These are phyloP conservation scores for Cyrtonyx montezumae DNA, from an alignment of 2,113 vertebrate genomes.

Conservation along the genomic window DNA sequence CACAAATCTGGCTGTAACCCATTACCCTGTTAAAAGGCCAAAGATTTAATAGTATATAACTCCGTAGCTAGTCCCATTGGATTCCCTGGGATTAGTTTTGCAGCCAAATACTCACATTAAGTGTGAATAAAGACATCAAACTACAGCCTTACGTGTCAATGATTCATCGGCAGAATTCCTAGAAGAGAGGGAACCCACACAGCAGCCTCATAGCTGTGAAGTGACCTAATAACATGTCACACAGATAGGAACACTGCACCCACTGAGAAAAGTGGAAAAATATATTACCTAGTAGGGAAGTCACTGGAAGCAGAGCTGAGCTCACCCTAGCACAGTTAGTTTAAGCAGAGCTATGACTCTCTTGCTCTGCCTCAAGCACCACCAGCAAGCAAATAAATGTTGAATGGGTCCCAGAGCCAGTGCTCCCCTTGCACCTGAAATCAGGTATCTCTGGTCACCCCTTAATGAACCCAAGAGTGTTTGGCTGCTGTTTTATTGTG, in stretches of 20 bases:
- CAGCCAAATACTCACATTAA: constrained; percentile 38
- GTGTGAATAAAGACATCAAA: constrained; percentile 71
- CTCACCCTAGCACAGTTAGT: not conserved
- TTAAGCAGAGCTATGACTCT: not conserved
- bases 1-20: constrained; percentile 56
- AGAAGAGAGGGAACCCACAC: constrained; percentile 38
- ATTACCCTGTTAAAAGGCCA: constrained; percentile 37
- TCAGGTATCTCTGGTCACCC: not conserved
- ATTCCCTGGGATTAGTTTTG: constrained; percentile 60
- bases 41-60: constrained; percentile 55
- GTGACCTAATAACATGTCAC: constrained; percentile 24
- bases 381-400: not conserved
- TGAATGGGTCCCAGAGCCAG: accelerated
- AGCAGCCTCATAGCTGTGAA: constrained; percentile 49
- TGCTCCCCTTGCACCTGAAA: accelerated
- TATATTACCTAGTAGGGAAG: not conserved
- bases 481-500: constrained; percentile 6
- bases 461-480: not conserved
- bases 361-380: not conserved
- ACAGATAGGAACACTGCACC: constrained; percentile 6
- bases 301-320: not conserved
- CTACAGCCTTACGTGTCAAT: constrained; percentile 4
- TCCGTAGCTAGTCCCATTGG: constrained; percentile 47
- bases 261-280: not conserved
- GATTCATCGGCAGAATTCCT: constrained; percentile 61